Percentiles rank a stretch among this genome's conserved stretches.
phyloP scores from a whole-genome alignment of 1,140 invertebrate genomes.

The Popillia japonica region DNA sequence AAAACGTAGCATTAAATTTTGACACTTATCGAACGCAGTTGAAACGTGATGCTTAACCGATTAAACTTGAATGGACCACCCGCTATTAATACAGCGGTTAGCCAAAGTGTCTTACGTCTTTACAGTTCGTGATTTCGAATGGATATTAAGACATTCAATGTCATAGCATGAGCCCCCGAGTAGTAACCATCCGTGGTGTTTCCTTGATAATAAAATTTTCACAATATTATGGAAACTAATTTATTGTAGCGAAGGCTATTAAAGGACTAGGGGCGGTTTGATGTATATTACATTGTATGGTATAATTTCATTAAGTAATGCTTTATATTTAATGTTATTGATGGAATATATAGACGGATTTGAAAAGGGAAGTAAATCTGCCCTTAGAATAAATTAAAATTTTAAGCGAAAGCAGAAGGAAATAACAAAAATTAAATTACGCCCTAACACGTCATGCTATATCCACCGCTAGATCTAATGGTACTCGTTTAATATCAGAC shows the following conservation, averaged over 20 bases:
- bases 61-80: constrained; percentile 31
- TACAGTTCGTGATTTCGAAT: neutral
- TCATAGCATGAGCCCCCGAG: neutral
- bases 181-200: neutral
- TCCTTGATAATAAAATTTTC: constrained; percentile 4
- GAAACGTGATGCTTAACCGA: constrained; percentile 18
- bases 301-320: too few relatives aligned
- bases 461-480: too few relatives aligned
- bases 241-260: too few relatives aligned
- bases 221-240: neutral
- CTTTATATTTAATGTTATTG: too few relatives aligned
- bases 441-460: too few relatives aligned
- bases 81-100: constrained; percentile 20
- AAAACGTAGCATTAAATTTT: constrained; percentile 25
- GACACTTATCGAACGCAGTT: constrained; percentile 3
- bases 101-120: neutral
- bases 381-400: too few relatives aligned
- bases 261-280: too few relatives aligned
- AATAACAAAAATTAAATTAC: too few relatives aligned
- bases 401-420: too few relatives aligned
- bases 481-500: neutral
- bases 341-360: too few relatives aligned
- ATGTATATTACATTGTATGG: too few relatives aligned
- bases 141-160: neutral
- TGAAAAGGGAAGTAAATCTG: too few relatives aligned